phyloP scores from a whole-genome alignment of 23 tunicate species.

The Oikopleura albicans region DNA sequence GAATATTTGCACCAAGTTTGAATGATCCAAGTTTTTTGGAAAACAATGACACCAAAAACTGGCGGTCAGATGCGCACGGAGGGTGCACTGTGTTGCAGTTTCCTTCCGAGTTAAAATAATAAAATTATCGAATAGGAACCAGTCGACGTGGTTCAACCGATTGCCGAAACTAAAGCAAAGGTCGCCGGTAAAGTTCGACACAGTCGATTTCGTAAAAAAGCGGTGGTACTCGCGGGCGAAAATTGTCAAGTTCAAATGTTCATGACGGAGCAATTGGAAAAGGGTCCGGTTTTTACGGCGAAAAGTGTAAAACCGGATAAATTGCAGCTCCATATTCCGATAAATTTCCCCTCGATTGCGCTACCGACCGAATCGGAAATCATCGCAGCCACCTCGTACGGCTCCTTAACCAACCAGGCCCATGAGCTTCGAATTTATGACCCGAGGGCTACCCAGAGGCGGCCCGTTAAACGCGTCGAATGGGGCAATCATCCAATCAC shows the following conservation, averaged over 20 bases:
- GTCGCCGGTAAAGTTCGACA: background rate
- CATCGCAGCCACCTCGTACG: background rate
- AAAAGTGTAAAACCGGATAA: background rate
- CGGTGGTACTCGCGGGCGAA: background rate
- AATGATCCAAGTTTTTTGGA: too few species aligned
- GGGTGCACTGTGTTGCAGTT: too few species aligned
- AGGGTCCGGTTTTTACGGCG: background rate
- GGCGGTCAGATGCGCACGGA: too few species aligned
- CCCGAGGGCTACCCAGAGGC: background rate
- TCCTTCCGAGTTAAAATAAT: too few species aligned
- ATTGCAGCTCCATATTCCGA: background rate
- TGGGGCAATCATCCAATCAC: constrained; percentile 12
- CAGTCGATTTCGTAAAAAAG: background rate
- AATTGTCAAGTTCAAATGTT: background rate
- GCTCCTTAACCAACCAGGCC: background rate
- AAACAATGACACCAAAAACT: too few species aligned
- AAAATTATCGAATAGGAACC: too few species aligned
- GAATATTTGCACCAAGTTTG: too few species aligned
- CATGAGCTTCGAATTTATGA: constrained; percentile 9
- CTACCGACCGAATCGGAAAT: background rate
- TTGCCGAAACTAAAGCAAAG: background rate
- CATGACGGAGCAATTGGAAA: background rate
- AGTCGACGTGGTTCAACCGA: too few species aligned
- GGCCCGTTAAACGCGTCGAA: constrained; percentile 10
- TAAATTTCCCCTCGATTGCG: background rate